Evolutionary conservation across 2,113 vertebrate species (phyloP), one percentile per base, ranked within the genome.

Genomic region (Muntiacus reevesi): DNA sequence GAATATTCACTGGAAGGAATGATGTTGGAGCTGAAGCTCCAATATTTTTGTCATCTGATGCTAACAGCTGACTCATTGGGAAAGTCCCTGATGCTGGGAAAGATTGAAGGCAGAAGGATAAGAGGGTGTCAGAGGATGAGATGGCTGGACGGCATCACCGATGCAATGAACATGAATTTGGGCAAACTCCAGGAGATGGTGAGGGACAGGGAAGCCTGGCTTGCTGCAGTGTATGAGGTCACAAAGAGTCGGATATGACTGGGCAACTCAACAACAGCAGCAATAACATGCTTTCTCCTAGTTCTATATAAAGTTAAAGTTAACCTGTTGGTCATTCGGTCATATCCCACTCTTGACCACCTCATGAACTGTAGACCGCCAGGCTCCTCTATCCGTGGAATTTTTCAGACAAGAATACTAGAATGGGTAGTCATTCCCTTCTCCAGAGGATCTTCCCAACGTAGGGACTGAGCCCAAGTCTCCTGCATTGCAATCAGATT

Each of bases 221-320:
- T n/a, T n/a, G 62, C 33, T 67, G 33, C 16, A 67, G 62, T n/a
- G 33, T 67, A 19, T n/a, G 62, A 8, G 7, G 62, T 67, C 2
- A 2, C 62, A 67, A 67, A 67, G 9, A n/a, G 16, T 67, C 16
- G 0, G 33, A 67, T 16, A 67, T 0, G 2, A 67, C 62, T n/a
- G 33, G 62, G 16, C 7, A 67, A 67, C 62, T 67, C 16, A 67
- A 67, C 33, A 67, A n/a, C 33, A 67, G 2, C 33, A 67, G 52
- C 52, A 54, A 17, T 16, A 52, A 64, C 33, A 17, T 21, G 7
- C 23, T 93, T n/a, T 71, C 67, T 71, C 21, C 67, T 71, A 71
- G 19, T 25, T 74, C 59, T 60, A 1, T 13, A 60, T 28, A 60
- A 60, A 60, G 59, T 28, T 27, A 60, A 60, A 60, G 59, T 55